phyloP scores from a whole-genome alignment of 2,888 invertebrate species.

The Ypsolopha scabrella region DNA sequence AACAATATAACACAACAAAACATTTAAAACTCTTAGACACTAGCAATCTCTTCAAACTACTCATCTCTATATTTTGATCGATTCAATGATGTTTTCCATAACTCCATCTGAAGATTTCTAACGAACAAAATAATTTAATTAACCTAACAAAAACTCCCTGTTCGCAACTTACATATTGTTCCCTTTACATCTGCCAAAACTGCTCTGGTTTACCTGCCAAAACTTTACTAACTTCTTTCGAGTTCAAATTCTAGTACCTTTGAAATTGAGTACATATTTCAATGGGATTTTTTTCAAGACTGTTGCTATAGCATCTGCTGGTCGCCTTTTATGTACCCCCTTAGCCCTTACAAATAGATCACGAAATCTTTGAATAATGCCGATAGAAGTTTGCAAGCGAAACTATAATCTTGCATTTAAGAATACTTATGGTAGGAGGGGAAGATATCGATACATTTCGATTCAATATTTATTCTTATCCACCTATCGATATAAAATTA shows the following conservation, averaged over 20 bases:
- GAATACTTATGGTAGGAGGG: conserved; percentile 18
- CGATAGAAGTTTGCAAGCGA: conserved; percentile 20
- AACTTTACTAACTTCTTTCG: neutral
- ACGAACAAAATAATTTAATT: conserved; percentile 26
- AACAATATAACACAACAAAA: too few relatives aligned
- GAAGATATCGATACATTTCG: conserved; percentile 15
- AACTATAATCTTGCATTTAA: conserved; percentile 42
- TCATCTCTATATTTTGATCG: too few relatives aligned
- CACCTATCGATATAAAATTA: neutral
- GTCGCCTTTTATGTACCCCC: conserved; percentile 17
- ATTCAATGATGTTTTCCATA: neutral
- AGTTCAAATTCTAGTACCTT: too few relatives aligned
- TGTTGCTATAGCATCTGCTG: conserved; percentile 40
- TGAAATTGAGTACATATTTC: too few relatives aligned
- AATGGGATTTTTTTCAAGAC: too few relatives aligned
- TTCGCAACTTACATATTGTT: neutral
- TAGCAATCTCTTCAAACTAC: too few relatives aligned
- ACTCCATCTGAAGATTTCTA: neutral
- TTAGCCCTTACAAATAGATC: conserved; percentile 53
- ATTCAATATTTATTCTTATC: neutral
- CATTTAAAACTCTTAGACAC: too few relatives aligned
- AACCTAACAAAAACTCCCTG: conserved; percentile 29
- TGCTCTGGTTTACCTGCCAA: conserved; percentile 52
- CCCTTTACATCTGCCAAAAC: conserved; percentile 36
- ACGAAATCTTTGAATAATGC: conserved; percentile 33